Evolutionary conservation across 1,140 invertebrate genomes (phyloP).

Genomic region (Pseudobourletiella spinata): DNA sequence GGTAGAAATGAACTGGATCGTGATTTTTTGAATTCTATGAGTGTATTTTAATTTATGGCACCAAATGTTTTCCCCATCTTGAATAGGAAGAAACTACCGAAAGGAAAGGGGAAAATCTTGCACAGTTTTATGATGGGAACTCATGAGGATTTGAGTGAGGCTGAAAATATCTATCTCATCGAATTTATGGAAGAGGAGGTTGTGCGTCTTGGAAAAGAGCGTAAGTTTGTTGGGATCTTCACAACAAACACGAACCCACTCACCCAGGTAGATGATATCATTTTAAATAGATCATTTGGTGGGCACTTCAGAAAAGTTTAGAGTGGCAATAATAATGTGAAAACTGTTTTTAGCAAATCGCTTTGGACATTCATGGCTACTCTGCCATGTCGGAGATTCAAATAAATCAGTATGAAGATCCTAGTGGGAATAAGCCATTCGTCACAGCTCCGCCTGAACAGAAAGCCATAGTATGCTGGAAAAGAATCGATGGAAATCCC

Average conservation of each 20-base stretch:
- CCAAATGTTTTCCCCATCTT: no score
- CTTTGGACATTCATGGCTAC: conserved; percentile 62
- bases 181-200: conserved; percentile 65
- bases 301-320: no score
- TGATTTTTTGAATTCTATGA: no score
- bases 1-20: no score
- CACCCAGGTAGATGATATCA: conserved; percentile 69
- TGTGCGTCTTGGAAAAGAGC: conserved; percentile 52
- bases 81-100: conserved; percentile 50
- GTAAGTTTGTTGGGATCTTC: conserved; percentile 61
- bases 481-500: conserved; percentile 39
- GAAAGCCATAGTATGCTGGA: conserved; percentile 64
- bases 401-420: conserved; percentile 63
- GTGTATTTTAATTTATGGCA: not conserved
- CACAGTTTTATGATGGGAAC: conserved; percentile 83
- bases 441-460: conserved; percentile 60
- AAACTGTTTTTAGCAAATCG: conserved; percentile 8
- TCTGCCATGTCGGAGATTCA: conserved; percentile 65
- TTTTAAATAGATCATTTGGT: no score
- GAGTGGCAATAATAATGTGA: no score
- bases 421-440: conserved; percentile 62
- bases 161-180: conserved; percentile 67
- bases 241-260: conserved; percentile 77
- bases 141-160: conserved; percentile 49
- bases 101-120: conserved; percentile 58